Evolutionary conservation across 2,888 invertebrate genomes (phyloP), one percentile per base, ranked within the genome.

Genomic region (Melieria crassipennis): DNA sequence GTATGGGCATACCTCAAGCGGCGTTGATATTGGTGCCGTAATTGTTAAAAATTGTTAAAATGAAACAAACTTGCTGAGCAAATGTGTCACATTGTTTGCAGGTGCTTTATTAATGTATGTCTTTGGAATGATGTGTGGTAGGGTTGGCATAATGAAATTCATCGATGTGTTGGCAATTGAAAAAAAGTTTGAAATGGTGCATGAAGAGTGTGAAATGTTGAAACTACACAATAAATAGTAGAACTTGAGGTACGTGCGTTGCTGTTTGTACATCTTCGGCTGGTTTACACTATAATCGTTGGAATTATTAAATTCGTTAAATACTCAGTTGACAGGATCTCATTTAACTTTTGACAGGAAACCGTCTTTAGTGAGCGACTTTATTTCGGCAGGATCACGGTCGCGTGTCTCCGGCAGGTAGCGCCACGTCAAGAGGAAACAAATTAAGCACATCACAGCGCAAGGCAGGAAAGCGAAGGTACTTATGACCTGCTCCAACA

Each of bases 401-500:
- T 81, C 82, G 11, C 79, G 79, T 0, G 84, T 82, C 68, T 85
- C 85, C 3, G 83, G 83, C 10, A 85, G 74, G 75, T 79, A 83
- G 11, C 79, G 78, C 71, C 78, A 79, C 43, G 82, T 81, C 1
- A 83, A 48, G 0, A 83, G 67, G 42, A 82, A 74, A 30, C 81
- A 79, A 64, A 74, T 73, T 3, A 78, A 64, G 65, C 84, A 83
- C 11, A 84, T 78, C 11, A 80, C 85, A 0, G 91, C 89, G 86
- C 94, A 95, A 58, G 94, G 88, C n/a, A 93, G 85, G 83, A 95
- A 95, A 4, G 91, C 92, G 79, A 90, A 91, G 0, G 93, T 88
- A 0, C 92, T 92, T 67, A 94, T 89, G 48, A 85, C 75, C 5
- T 81, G 83, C 73, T 92, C 88, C 83, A 94, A 82, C 11, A 88